Conservation (phyloP, 2,888 invertebrate genomes). For the Gerris lacustris region DNA sequence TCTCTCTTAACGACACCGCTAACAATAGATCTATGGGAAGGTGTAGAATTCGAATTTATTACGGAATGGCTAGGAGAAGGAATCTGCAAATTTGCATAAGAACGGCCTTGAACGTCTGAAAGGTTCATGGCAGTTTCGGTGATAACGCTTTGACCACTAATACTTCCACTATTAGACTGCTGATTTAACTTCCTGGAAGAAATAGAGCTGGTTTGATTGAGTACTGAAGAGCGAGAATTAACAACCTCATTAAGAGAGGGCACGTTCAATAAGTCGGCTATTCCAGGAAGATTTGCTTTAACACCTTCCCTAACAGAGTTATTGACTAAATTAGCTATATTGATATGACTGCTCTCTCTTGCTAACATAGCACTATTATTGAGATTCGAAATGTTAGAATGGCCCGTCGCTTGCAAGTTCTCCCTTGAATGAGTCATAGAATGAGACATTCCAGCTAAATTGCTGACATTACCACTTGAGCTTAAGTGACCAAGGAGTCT, state of each 20-base stretch:
- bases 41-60: neutral
- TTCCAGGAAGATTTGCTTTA: neutral
- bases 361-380: neutral
- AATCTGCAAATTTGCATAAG: too few species aligned
- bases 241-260: neutral
- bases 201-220: neutral
- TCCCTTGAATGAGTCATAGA: neutral
- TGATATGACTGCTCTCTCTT: neutral
- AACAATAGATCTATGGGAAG: conserved; percentile 7
- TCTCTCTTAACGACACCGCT: conserved; percentile 45
- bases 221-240: neutral
- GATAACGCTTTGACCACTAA: neutral
- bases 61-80: neutral
- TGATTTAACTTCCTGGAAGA: neutral
- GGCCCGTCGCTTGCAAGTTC: neutral
- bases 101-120: neutral
- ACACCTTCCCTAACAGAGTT: neutral
- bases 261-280: neutral
- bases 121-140: neutral
- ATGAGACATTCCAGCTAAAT: neutral
- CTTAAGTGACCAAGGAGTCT: neutral
- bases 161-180: neutral
- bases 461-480: neutral
- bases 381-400: neutral
- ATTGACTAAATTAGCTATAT: neutral